phyloP scores from a whole-genome alignment of 2,797 vertebrate species.

The Acrossocheilus fasciatus region DNA sequence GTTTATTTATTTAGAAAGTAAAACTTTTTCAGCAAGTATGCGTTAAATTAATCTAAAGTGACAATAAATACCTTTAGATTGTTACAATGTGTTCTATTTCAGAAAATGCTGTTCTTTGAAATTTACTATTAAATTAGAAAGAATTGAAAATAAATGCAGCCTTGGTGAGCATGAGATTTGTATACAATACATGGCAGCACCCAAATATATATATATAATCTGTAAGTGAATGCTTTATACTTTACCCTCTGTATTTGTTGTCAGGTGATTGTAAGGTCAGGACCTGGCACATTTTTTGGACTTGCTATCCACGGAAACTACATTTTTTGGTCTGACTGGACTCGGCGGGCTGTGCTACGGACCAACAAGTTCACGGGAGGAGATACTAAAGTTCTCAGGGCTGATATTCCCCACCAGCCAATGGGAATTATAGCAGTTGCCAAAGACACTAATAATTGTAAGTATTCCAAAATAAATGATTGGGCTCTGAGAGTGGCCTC shows the following conservation, averaged over 20 bases:
- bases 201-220: not conserved
- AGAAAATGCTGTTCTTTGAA: too few relatives aligned
- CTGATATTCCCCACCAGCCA: conserved; percentile 96
- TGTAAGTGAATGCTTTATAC: not conserved
- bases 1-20: too few relatives aligned
- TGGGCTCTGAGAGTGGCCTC: not conserved
- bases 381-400: conserved; percentile 92
- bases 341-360: conserved; percentile 91
- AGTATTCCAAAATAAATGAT: conserved; percentile 71
- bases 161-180: not conserved
- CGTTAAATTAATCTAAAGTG: too few relatives aligned
- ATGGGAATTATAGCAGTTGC: conserved; percentile 97
- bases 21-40: too few relatives aligned
- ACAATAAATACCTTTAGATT: too few relatives aligned
- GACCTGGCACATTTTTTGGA: conserved; percentile 94
- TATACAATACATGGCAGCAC: not conserved
- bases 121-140: not conserved
- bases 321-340: conserved; percentile 98
- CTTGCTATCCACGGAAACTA: conserved; percentile 93
- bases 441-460: conserved; percentile 96
- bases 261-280: conserved; percentile 94
- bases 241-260: conserved; percentile 11
- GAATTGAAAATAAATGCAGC: not conserved
- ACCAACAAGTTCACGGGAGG: conserved; percentile 96
- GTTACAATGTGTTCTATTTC: too few relatives aligned